Conservation (phyloP, 2,888 invertebrate species). For the Alviniconcha strummeri region DNA sequence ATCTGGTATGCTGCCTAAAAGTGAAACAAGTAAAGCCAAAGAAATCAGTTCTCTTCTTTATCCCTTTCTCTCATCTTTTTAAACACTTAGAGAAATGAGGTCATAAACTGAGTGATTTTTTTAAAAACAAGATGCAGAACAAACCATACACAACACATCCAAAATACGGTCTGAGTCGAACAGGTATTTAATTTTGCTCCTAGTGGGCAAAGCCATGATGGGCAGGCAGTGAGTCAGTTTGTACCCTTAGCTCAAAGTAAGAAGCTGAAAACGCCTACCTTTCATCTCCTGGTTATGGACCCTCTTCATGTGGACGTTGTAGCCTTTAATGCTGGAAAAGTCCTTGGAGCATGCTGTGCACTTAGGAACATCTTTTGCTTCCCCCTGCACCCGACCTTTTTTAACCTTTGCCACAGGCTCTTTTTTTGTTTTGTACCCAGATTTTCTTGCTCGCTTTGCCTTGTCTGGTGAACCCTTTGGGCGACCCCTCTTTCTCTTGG, state of each 20-base stretch:
- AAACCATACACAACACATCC: no score
- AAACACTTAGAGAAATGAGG: no score
- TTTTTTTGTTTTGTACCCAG: background rate
- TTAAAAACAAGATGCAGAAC: no score
- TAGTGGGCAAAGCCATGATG: no score
- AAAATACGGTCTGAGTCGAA: no score
- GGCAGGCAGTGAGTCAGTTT: background rate
- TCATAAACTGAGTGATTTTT: no score
- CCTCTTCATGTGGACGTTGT: slow-evolving; percentile 31
- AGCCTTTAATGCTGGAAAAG: slow-evolving; percentile 23
- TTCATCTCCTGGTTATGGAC: slow-evolving; percentile 27
- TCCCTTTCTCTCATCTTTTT: no score
- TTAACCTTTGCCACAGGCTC: background rate
- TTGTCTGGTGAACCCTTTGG: background rate
- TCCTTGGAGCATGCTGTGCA: slow-evolving; percentile 11
- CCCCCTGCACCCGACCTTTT: background rate
- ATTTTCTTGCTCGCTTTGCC: background rate
- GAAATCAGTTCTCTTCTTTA: no score
- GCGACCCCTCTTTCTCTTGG: background rate
- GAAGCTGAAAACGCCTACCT: slow-evolving; percentile 8
- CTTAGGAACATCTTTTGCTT: background rate
- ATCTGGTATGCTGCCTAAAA: no score
- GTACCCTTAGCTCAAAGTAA: background rate
- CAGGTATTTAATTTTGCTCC: no score
- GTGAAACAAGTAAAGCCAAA: no score